Percentiles rank a stretch among this genome's conserved stretches.
These are phyloP conservation scores for Cheilosia impressa DNA, from an alignment of 2,888 invertebrate genomes.

Conservation along the genomic window DNA sequence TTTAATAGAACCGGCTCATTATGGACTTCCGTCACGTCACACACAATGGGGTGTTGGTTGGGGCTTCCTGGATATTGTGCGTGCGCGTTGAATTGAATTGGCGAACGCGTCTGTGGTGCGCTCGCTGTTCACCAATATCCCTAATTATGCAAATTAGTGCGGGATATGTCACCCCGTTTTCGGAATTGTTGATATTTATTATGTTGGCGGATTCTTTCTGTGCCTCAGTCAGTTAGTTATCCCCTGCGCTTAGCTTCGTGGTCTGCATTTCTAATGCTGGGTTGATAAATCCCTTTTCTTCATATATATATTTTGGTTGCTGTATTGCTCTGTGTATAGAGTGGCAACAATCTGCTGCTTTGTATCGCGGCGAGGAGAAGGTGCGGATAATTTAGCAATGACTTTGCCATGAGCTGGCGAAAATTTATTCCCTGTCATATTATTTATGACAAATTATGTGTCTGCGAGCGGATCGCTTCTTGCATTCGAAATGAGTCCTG, in stretches of 20 bases:
- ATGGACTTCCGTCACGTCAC: constrained; percentile 68
- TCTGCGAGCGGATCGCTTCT: constrained; percentile 53
- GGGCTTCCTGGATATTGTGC: constrained; percentile 61
- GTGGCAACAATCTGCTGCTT: constrained; percentile 38
- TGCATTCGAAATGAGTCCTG: constrained; percentile 59
- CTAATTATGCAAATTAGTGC: constrained; percentile 68
- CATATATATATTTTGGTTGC: background rate
- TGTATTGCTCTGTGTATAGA: background rate
- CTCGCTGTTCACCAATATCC: constrained; percentile 43
- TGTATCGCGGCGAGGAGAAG: constrained; percentile 8
- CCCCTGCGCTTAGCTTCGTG: constrained; percentile 51
- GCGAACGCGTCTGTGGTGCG: constrained; percentile 11
- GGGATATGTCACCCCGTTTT: constrained; percentile 58
- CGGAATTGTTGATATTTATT: constrained; percentile 69
- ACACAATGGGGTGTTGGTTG: constrained; percentile 26
- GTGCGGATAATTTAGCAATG: constrained; percentile 68
- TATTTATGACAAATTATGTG: constrained; percentile 73
- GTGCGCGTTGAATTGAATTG: constrained; percentile 59
- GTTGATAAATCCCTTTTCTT: constrained; percentile 39
- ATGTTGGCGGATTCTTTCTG: constrained; percentile 26
- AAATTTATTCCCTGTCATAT: constrained; percentile 68
- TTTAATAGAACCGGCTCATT: constrained; percentile 61
- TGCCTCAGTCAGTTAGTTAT: constrained; percentile 24
- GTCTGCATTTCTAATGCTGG: constrained; percentile 64
- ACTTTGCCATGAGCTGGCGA: constrained; percentile 57